Conservation (phyloP, 2,888 invertebrate species). For the Pseudococcus jackbeardsleyi region DNA sequence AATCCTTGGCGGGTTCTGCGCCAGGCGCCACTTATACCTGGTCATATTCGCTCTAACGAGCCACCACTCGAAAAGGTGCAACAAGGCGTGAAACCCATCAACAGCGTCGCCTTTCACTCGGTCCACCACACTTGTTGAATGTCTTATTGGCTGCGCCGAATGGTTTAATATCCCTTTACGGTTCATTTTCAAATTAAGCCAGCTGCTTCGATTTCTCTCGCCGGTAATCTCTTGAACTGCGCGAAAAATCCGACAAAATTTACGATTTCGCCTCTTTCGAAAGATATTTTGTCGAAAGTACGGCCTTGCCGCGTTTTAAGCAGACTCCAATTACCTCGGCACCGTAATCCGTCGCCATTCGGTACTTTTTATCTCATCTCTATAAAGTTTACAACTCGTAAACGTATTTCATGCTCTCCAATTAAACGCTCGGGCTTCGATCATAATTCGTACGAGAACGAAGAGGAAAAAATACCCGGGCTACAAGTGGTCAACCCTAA, state of each 20-base stretch:
- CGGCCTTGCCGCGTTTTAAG: background rate
- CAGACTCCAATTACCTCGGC: background rate
- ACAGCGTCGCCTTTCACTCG: background rate
- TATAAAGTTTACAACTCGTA: background rate
- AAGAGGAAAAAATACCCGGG: background rate
- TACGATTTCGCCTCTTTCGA: too few relatives aligned
- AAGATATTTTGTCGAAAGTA: background rate
- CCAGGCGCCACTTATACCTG: background rate
- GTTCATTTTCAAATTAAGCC: background rate
- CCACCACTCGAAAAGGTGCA: conserved; percentile 16
- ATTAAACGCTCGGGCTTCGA: background rate
- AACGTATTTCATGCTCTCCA: background rate
- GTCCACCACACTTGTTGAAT: background rate
- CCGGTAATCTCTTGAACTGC: too few relatives aligned
- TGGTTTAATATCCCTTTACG: background rate
- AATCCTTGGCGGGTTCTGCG: background rate
- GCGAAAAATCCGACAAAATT: too few relatives aligned
- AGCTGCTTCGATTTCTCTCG: too few relatives aligned
- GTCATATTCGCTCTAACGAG: conserved; percentile 14
- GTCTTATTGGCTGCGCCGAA: background rate
- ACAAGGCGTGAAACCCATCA: conserved; percentile 1
- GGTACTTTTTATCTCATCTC: background rate
- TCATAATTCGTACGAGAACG: background rate
- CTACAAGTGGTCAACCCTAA: background rate
- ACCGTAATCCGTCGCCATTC: background rate